Evolutionary conservation across 35 echinoderm and acorn worm genomes (phyloP).

Genomic region (Diadema setosum): DNA sequence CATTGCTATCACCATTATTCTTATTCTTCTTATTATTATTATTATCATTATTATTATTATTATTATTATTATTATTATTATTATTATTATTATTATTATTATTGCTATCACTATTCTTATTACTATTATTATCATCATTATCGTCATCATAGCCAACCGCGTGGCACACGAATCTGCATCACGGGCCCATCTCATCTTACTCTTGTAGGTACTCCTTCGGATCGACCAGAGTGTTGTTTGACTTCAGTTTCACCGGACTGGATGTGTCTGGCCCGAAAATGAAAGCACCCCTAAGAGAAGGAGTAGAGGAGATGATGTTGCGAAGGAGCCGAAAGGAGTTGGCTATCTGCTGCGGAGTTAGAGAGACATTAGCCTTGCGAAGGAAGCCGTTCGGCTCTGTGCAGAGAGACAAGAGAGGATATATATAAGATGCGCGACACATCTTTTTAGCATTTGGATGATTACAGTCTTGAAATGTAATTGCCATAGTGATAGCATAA

Average conservation of each 20-base stretch:
- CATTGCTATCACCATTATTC: too few species aligned
- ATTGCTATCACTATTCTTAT: too few species aligned
- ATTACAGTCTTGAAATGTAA: neutral
- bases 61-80: too few species aligned
- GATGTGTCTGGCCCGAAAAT: neutral
- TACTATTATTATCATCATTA: too few species aligned
- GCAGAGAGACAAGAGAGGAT: neutral
- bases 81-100: too few species aligned
- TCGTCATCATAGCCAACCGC: too few species aligned
- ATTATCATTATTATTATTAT: too few species aligned
- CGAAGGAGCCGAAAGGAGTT: neutral
- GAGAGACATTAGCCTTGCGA: neutral
- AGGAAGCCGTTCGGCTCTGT: neutral
- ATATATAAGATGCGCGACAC: neutral
- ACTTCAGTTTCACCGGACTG: neutral
- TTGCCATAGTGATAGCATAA: neutral
- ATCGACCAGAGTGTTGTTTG: neutral
- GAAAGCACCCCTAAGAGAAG: neutral
- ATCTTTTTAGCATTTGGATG: neutral
- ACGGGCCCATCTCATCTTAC: too few species aligned
- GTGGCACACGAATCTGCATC: too few species aligned
- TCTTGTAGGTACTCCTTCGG: too few species aligned
- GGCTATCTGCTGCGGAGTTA: neutral
- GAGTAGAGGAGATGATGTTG: neutral
- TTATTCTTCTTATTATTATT: too few species aligned